Percentiles rank a stretch among this genome's conserved stretches.
These are phyloP conservation scores for Borostomias antarcticus DNA, from an alignment of 2,797 vertebrate species.

Conservation along the genomic window DNA sequence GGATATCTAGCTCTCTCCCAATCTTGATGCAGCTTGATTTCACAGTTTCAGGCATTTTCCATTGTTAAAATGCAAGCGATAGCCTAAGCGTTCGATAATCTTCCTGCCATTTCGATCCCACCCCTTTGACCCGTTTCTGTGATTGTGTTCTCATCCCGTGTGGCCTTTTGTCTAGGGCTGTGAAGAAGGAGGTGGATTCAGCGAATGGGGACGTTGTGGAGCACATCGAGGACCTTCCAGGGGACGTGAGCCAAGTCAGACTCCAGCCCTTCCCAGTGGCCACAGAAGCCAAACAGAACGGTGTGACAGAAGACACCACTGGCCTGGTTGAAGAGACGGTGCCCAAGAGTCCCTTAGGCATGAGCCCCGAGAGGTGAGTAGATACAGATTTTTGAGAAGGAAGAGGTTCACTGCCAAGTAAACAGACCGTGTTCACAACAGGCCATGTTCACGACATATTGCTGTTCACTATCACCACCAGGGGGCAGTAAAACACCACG, in stretches of 20 bases:
- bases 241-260: conserved; percentile 27
- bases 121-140: no score
- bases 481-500: conserved; percentile 44
- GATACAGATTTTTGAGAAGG: conserved; percentile 27
- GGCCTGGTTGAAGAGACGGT: conserved; percentile 33
- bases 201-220: neutral
- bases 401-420: no score
- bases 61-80: neutral
- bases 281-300: conserved; percentile 29
- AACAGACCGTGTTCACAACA: no score
- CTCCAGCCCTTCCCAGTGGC: conserved; percentile 39
- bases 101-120: no score
- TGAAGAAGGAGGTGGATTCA: conserved; percentile 13
- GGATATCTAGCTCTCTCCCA: neutral
- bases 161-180: conserved; percentile 36
- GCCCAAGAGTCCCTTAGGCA: conserved; percentile 29
- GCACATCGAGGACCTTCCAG: conserved; percentile 2
- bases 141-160: neutral
- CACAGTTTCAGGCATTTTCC: neutral
- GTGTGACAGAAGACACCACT: conserved; percentile 29
- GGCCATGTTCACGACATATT: no score
- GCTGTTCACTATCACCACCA: conserved; percentile 43
- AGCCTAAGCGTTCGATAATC: no score
- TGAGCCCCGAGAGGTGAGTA: conserved; percentile 62
- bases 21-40: neutral